These are phyloP conservation scores for Sternotherus odoratus DNA, from an alignment of 2,797 vertebrate genomes.

Conservation along the genomic window DNA sequence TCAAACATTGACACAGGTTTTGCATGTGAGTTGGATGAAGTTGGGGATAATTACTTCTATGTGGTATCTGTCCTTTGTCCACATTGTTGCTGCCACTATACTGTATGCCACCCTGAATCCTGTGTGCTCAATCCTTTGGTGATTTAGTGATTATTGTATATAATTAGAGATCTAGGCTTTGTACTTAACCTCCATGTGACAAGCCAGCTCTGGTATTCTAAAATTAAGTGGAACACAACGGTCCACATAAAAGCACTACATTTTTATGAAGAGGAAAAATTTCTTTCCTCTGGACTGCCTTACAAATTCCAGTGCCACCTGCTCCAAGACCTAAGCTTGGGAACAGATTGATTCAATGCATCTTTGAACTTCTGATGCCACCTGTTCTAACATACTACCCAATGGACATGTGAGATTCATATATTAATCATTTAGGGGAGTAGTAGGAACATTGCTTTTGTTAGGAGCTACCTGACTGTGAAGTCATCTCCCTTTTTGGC, in stretches of 20 bases:
- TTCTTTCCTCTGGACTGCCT: neutral
- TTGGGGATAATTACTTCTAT: neutral
- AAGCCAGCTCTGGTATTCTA: neutral
- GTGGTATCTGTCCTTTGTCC: neutral
- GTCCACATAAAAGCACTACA: neutral
- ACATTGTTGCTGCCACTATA: neutral
- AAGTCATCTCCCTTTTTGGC: neutral
- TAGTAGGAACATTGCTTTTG: neutral
- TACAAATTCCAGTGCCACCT: neutral
- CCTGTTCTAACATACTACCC: neutral
- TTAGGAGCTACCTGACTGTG: neutral
- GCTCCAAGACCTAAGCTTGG: neutral
- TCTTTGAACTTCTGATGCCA: neutral
- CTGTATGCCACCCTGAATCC: neutral
- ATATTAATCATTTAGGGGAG: conserved; percentile 1
- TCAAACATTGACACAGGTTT: no score
- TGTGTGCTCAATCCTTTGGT: neutral
- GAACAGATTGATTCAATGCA: neutral
- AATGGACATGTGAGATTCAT: neutral
- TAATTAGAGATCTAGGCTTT: neutral
- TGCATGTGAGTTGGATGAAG: neutral
- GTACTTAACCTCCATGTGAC: neutral
- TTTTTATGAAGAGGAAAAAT: neutral
- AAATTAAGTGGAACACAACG: neutral
- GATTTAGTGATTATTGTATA: neutral